Base-by-base conservation (phyloP, 1,140 invertebrate genomes). In the Drosophila funebris region DNA sequence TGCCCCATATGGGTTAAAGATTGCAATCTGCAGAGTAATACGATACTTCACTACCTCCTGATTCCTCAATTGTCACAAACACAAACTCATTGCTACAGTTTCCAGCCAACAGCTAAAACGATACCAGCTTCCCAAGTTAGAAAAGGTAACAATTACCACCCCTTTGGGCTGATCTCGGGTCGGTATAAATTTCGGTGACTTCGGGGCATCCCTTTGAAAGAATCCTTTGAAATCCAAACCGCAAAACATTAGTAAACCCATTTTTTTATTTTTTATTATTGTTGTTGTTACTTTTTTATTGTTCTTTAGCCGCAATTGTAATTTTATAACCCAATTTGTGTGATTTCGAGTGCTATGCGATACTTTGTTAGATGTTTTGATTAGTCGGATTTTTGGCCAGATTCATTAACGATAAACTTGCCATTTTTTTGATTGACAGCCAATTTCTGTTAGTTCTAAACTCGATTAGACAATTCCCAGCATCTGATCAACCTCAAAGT, bases 251-350 rank as follows among this genome's bases (percentile, higher is more conserved):
- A 78, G 77, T 74, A 71, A 78, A 29, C 76, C 83, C 83, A 87
- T 88, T 76, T 73, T 39, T 27, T 44, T 18, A 22, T n/a, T 44
- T 31, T 9, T 24, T 36, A n/a, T 36, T 63, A 13, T 33, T 37
- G 31, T 69, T 44, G 52, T 50, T 60, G 54, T 37, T 16, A n/a
- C 46, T 44, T 46, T 78, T 48, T 57, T 46, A 73, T 76, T 88
- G 78, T 88, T 76, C 57, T 31, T 2, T 29, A 13, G 57, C 83
- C 82, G 57, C 83, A 82, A 88, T 88, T 87, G 83, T 87, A 69
- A 88, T 76, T 72, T 87, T 88, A 88, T 87, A 75, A 82, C 73
- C 75, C 78, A 87, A 87, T 87, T 87, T 85, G 81, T 29, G 36
- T 22, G 36, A 54, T 39, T 54, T 18, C 27, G 18, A 11, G 7